Percentiles rank a stretch among this genome's conserved stretches.
Evolutionary conservation across 2,113 vertebrate genomes (phyloP).

Genomic region (Cercocebus atys): DNA sequence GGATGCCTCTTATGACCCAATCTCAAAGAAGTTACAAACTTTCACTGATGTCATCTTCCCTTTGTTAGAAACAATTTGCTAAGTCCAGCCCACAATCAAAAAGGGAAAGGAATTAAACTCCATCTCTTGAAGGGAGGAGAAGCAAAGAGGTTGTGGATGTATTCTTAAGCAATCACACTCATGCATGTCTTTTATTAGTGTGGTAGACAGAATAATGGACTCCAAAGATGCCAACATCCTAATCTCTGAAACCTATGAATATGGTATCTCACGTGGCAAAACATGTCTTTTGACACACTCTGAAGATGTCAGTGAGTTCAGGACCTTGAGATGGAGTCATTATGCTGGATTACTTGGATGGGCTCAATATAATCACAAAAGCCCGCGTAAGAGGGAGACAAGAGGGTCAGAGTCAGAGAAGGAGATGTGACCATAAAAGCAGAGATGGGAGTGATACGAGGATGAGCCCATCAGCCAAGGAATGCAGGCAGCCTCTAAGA

Average conservation of each 20-base stretch:
- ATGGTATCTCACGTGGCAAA: neutral
- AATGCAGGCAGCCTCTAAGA: neutral
- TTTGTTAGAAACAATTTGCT: neutral
- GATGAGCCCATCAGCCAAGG: rapidly evolving
- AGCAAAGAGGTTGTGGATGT: neutral
- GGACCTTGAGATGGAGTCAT: neutral
- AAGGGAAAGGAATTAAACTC: neutral
- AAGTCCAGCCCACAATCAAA: no score
- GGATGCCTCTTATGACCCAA: neutral
- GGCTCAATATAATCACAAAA: no score
- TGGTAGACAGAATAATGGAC: neutral
- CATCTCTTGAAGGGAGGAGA: neutral
- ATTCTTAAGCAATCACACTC: neutral
- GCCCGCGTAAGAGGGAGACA: neutral
- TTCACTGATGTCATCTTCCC: rapidly evolving
- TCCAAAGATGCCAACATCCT: neutral
- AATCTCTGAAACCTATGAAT: neutral
- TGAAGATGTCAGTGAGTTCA: neutral
- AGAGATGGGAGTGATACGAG: neutral
- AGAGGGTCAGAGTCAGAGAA: neutral
- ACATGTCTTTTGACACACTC: no score
- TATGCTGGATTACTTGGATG: no score
- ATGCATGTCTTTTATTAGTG: neutral
- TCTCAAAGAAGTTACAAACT: neutral
- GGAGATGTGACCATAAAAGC: neutral